These are phyloP conservation scores for Auanema freiburgensis DNA, from an alignment of 2,888 invertebrate genomes.

Conservation along the genomic window DNA sequence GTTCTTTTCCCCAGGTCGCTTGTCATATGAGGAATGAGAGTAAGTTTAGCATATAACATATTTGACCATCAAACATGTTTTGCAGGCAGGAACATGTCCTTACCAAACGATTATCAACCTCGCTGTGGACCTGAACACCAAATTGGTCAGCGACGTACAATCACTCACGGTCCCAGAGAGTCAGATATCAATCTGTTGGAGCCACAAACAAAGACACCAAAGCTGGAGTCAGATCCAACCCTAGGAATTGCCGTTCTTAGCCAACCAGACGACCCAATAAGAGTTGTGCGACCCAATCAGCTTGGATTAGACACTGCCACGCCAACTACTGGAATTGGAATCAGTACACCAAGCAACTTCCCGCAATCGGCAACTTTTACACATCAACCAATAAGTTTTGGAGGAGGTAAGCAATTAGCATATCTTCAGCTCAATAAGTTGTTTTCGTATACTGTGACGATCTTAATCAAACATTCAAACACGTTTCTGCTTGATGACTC, in stretches of 20 bases:
- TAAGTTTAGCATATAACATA: constrained; percentile 8
- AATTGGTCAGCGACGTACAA: constrained; percentile 4
- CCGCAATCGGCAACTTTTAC: neutral
- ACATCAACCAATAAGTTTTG: neutral
- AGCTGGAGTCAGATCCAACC: neutral
- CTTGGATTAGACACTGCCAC: too few species aligned
- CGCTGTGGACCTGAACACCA: too few species aligned
- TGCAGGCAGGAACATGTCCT: neutral
- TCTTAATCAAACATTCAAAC: neutral
- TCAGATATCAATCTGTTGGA: constrained; percentile 17
- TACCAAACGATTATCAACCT: constrained; percentile 9
- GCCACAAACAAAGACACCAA: constrained; percentile 19
- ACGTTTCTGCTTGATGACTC: neutral
- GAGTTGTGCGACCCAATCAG: neutral
- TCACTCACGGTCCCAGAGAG: constrained; percentile 7
- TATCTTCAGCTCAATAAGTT: neutral
- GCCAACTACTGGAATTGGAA: too few species aligned
- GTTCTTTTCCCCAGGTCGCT: neutral
- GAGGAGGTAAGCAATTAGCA: neutral
- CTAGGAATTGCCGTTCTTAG: neutral
- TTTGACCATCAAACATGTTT: neutral
- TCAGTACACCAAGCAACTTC: constrained; percentile 15
- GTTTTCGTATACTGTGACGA: neutral
- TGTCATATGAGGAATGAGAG: constrained; percentile 4
- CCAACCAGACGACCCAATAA: neutral